phyloP scores from a whole-genome alignment of 2,797 vertebrate genomes.

The Aphelocoma californica region DNA sequence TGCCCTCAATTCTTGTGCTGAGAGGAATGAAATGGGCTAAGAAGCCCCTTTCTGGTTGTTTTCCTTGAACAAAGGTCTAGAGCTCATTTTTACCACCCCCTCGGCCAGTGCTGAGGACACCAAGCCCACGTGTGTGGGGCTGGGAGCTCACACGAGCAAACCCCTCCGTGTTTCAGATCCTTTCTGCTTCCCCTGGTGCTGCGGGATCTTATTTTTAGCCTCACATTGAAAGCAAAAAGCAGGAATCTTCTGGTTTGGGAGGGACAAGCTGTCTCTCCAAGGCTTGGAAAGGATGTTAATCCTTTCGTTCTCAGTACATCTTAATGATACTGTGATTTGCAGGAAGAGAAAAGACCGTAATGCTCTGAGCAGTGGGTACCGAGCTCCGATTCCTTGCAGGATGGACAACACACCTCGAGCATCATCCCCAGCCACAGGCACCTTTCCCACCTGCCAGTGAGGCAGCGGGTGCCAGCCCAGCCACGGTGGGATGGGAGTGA shows the following conservation, averaged over 20 bases:
- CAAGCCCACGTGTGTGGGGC: rapidly evolving
- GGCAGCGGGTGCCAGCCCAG: rapidly evolving
- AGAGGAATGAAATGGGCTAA: not conserved
- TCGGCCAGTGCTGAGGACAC: rapidly evolving
- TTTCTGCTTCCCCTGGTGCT: not conserved
- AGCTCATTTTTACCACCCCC: not conserved
- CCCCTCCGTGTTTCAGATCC: not conserved
- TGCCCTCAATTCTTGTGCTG: not conserved
- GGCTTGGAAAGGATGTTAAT: not conserved
- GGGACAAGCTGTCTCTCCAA: not conserved
- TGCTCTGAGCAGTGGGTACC: rapidly evolving
- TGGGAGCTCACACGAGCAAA: rapidly evolving
- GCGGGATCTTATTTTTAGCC: slow-evolving; percentile 1
- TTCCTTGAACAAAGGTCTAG: not conserved
- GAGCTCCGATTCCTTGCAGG: rapidly evolving
- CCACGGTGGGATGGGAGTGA: rapidly evolving
- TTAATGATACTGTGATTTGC: not conserved
- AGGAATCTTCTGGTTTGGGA: not conserved
- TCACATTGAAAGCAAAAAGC: not conserved
- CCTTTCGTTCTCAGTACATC: not conserved
- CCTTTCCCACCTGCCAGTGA: not conserved
- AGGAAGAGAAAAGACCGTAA: not conserved
- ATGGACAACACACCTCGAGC: not conserved
- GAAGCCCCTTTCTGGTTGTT: not conserved
- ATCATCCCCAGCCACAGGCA: rapidly evolving